Conservation (phyloP, 2,888 invertebrate genomes). For the Yponomeuta sedellus region DNA sequence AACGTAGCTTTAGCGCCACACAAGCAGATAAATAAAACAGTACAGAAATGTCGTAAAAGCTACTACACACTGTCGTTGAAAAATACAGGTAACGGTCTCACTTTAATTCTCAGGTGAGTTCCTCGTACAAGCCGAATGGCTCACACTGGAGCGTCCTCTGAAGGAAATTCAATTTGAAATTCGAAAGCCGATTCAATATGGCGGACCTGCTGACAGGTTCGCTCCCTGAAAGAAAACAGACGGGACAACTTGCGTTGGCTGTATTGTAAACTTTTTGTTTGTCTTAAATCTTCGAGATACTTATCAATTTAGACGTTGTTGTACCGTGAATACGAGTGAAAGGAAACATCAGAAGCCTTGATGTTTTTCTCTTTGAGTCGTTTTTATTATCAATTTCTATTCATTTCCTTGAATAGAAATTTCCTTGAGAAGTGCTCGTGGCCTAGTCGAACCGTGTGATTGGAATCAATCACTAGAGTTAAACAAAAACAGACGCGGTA, state of each 20-base stretch:
- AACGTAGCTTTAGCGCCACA: not conserved
- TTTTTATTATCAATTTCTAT: too few relatives aligned
- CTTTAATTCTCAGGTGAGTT: not conserved
- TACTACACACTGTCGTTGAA: not conserved
- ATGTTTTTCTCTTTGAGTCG: too few relatives aligned
- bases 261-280: not conserved
- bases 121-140: not conserved
- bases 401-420: too few relatives aligned
- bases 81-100: not conserved
- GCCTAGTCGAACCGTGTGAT: too few relatives aligned
- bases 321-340: too few relatives aligned
- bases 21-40: not conserved
- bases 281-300: too few relatives aligned
- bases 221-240: not conserved
- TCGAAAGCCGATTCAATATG: conserved; percentile 5
- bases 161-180: conserved; percentile 13
- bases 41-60: not conserved
- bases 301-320: too few relatives aligned
- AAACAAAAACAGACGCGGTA: too few relatives aligned
- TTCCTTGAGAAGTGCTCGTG: too few relatives aligned
- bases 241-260: not conserved
- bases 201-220: not conserved
- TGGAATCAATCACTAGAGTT: too few relatives aligned
- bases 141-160: not conserved
- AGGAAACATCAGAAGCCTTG: too few relatives aligned